These are phyloP conservation scores for Calcarius lapponicus DNA, from an alignment of 2,797 vertebrate genomes.

Conservation along the genomic window DNA sequence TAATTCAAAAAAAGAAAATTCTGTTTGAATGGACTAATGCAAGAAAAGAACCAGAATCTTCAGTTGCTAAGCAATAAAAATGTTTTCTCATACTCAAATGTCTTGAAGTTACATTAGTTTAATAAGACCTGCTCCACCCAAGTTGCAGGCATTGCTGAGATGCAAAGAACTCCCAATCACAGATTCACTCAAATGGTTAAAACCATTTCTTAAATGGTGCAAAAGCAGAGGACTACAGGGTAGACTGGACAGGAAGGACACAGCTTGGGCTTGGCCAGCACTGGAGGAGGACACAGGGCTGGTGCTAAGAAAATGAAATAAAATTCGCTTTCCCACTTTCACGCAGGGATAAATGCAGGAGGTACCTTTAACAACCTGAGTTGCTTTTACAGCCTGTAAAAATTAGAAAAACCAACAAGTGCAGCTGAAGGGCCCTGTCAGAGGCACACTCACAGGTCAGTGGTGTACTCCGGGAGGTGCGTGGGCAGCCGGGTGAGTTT, in stretches of 20 bases:
- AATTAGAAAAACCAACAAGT: rapidly evolving
- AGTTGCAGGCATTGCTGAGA: neutral
- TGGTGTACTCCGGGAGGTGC: constrained; percentile 92
- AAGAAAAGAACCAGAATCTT: neutral
- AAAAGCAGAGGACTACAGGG: neutral
- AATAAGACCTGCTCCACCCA: neutral
- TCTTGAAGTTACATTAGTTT: neutral
- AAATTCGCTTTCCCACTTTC: neutral
- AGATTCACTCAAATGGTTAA: neutral
- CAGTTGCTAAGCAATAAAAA: neutral
- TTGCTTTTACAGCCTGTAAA: neutral
- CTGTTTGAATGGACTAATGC: neutral
- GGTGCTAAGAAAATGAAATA: neutral
- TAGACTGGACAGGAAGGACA: neutral
- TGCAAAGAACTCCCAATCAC: neutral
- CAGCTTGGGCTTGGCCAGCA: neutral
- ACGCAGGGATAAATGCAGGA: neutral
- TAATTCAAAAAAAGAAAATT: neutral
- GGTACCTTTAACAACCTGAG: neutral
- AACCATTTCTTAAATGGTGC: neutral
- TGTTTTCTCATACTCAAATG: neutral
- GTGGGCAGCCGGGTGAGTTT: constrained; percentile 87
- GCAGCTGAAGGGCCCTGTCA: neutral
- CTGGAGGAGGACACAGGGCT: neutral
- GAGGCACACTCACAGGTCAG: constrained; percentile 87